phyloP scores from a whole-genome alignment of 2,888 invertebrate genomes.

The Gibbula magus region DNA sequence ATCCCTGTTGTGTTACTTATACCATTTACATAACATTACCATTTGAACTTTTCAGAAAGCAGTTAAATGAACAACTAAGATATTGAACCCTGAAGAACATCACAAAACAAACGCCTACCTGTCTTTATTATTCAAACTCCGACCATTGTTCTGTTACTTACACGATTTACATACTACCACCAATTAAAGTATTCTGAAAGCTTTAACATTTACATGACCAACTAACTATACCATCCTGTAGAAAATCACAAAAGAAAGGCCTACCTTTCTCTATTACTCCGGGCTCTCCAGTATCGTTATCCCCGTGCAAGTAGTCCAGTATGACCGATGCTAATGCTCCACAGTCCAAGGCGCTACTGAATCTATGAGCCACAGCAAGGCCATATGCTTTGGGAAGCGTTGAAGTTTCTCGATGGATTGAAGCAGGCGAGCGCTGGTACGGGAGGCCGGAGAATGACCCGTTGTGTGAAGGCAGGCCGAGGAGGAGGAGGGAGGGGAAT shows the following conservation, averaged over 20 bases:
- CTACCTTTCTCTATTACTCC: neutral
- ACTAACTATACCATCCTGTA: no score
- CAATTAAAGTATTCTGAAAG: no score
- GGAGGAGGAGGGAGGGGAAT: neutral
- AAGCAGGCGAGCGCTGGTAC: neutral
- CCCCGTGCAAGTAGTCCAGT: conserved; percentile 7
- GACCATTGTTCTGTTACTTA: no score
- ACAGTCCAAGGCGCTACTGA: neutral
- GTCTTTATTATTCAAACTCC: no score
- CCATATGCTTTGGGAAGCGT: conserved; percentile 4
- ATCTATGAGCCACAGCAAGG: neutral
- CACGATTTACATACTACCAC: no score
- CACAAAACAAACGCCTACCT: no score
- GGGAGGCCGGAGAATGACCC: neutral
- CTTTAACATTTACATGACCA: no score
- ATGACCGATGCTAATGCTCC: neutral
- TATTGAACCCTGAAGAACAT: no score
- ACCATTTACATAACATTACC: no score
- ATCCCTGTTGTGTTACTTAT: no score
- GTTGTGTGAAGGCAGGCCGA: neutral
- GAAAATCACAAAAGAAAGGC: neutral
- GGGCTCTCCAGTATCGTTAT: neutral
- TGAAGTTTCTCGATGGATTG: neutral
- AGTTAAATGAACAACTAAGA: no score
- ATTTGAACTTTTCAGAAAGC: no score